phyloP scores from a whole-genome alignment of 2,113 vertebrate species.

The Pungitius pungitius region DNA sequence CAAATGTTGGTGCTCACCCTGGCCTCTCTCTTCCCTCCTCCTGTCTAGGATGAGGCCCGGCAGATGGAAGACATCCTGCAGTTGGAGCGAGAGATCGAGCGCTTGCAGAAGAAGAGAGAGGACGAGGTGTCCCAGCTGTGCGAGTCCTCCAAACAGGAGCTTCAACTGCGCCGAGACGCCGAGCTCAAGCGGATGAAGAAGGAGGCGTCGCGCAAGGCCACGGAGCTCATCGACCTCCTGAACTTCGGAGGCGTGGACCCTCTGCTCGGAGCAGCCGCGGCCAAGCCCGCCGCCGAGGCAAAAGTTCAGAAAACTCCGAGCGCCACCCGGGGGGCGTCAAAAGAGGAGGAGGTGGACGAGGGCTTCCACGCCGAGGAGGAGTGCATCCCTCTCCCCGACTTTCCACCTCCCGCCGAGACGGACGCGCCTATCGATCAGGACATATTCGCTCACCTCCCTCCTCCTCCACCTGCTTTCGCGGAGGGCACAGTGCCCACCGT shows the following conservation, averaged over 20 bases:
- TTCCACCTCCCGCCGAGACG: constrained; percentile 76
- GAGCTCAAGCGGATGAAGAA: constrained; percentile 89
- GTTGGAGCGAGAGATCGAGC: constrained; percentile 90
- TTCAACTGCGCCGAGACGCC: constrained; percentile 85
- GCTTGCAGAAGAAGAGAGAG: constrained; percentile 87
- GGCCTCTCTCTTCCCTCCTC: background rate
- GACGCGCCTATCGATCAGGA: constrained; percentile 77
- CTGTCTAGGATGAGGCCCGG: constrained; percentile 78
- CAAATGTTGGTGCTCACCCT: background rate
- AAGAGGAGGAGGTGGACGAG: constrained; percentile 88
- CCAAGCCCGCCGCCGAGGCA: constrained; percentile 33
- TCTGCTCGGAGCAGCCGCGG: constrained; percentile 22
- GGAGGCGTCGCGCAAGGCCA: constrained; percentile 88
- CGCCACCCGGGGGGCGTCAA: constrained; percentile 67
- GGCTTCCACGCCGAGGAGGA: constrained; percentile 89
- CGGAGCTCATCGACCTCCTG: constrained; percentile 87
- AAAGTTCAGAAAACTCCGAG: constrained; percentile 73
- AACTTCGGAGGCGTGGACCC: constrained; percentile 86
- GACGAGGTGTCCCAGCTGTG: constrained; percentile 88
- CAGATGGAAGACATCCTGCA: constrained; percentile 93
- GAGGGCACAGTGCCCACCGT: constrained; percentile 73
- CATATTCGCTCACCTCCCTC: constrained; percentile 79
- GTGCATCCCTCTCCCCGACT: constrained; percentile 78
- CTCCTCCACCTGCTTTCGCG: constrained; percentile 80
- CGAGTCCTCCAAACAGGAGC: constrained; percentile 85